Evolutionary conservation across 2,888 invertebrate genomes (phyloP), one percentile per base, ranked within the genome.

Genomic region (Eugnorisma glareosa): DNA sequence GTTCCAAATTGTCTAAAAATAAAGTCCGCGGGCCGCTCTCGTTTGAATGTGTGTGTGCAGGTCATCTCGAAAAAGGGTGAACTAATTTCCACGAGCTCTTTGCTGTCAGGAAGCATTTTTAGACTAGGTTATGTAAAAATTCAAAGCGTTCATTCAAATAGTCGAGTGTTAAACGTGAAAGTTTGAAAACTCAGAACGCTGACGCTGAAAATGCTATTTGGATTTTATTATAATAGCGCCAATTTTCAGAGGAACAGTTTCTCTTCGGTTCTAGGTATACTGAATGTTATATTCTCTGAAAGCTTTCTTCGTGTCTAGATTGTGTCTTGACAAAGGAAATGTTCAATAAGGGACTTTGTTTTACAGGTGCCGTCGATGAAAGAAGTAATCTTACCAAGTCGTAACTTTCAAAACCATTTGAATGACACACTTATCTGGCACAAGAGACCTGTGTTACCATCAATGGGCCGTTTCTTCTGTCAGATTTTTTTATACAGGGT

Each of bases 271-370:
- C 40, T 43, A 43, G 67, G 21, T 59, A 74, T 51, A 66, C 54
- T 69, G 35, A 67, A 73, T 37, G 37, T 72, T 74, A 79, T 72
- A 54, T 68, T 77, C 31, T 37, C 63, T 57, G 28, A 24, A 64
- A 88, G 83, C 82, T 85, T 87, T 86, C 73, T 69, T 61, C 64
- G 57, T 57, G 68, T 70, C 45, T 31, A 11, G 24, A 21, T 54
- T 67, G 67, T 82, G 64, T 72, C 83, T 83, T 87, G 85, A 86
- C 84, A 79, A 73, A 73, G 75, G 77, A 74, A 84, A 80, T 72
- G 67, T 81, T 83, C 89, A 88, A 87, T 59, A 75, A 73, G 79
- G 84, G 86, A 5, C 54, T 85, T n/a, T 43, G 24, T 77, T 68
- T 48, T 13, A 40, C 31, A 31, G 45, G 35, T 67, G 54, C 21